A percentile compares a stretch with the other conserved stretches of the same genome.
These are phyloP conservation scores for Epinephelus moara DNA, from an alignment of 2,113 vertebrate species.

Conservation along the genomic window DNA sequence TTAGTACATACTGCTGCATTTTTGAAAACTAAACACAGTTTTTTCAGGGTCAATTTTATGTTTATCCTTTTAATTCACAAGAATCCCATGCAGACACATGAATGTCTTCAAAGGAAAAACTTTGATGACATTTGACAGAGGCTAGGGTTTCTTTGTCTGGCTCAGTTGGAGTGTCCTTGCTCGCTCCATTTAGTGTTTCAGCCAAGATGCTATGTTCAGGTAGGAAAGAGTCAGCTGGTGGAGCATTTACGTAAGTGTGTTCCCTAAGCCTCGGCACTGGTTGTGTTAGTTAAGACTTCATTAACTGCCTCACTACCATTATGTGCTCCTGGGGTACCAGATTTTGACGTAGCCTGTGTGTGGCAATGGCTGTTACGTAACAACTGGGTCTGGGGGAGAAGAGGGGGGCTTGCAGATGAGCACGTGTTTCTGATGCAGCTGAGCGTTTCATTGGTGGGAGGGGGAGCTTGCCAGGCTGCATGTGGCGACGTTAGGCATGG, in stretches of 20 bases:
- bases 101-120: not conserved
- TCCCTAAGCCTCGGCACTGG: not conserved
- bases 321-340: conserved; percentile 1
- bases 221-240: not conserved
- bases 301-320: not conserved
- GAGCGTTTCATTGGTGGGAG: conserved; percentile 35
- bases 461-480: conserved; percentile 35
- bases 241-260: not conserved
- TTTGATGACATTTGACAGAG: not conserved
- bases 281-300: not conserved
- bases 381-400: conserved; percentile 21
- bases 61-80: not conserved
- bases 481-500: conserved; percentile 34
- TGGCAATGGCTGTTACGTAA: conserved; percentile 45
- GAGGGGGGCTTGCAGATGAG: conserved; percentile 25
- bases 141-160: not conserved
- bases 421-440: conserved; percentile 53
- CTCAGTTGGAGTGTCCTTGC: not conserved
- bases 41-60: not conserved
- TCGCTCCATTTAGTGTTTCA: conserved; percentile 17
- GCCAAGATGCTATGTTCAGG: conserved; percentile 1
- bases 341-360: conserved; percentile 16
- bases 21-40: not conserved
- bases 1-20: not conserved
- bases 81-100: not conserved